Evolutionary conservation across 2,113 vertebrate species (phyloP).

Genomic region (Deroptyus accipitrinus): DNA sequence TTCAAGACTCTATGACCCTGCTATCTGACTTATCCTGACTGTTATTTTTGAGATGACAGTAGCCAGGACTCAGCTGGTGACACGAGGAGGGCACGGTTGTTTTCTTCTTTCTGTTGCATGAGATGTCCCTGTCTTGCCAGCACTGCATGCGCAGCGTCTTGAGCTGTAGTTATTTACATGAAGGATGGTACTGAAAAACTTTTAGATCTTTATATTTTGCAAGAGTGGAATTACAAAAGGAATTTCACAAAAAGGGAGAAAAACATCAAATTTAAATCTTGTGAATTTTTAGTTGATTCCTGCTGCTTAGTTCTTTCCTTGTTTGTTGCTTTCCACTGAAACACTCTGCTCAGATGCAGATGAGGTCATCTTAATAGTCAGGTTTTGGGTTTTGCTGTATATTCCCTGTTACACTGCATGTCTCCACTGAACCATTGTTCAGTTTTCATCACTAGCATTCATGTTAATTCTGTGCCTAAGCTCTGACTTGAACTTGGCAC

Average conservation of each 20-base stretch:
- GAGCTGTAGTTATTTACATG: neutral
- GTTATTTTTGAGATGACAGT: neutral
- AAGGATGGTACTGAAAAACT: neutral
- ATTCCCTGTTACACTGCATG: neutral
- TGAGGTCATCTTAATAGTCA: conserved; percentile 9
- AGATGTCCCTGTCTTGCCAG: neutral
- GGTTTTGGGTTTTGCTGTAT: conserved; percentile 5
- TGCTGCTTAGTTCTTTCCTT: neutral
- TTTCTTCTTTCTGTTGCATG: neutral
- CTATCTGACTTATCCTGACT: neutral
- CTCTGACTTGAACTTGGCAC: conserved; percentile 15
- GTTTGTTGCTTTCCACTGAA: conserved; percentile 6
- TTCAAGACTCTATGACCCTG: neutral
- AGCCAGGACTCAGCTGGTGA: neutral
- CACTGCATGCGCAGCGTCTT: neutral
- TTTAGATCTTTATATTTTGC: neutral
- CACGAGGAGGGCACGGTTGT: neutral
- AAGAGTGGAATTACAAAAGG: neutral
- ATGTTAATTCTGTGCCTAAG: conserved; percentile 10
- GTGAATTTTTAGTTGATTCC: neutral
- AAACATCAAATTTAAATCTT: neutral
- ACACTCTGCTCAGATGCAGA: neutral
- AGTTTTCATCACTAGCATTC: neutral
- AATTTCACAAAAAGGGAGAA: neutral
- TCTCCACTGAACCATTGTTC: neutral